Evolutionary conservation across 2,113 vertebrate genomes (phyloP).

Genomic region (Progne subis): DNA sequence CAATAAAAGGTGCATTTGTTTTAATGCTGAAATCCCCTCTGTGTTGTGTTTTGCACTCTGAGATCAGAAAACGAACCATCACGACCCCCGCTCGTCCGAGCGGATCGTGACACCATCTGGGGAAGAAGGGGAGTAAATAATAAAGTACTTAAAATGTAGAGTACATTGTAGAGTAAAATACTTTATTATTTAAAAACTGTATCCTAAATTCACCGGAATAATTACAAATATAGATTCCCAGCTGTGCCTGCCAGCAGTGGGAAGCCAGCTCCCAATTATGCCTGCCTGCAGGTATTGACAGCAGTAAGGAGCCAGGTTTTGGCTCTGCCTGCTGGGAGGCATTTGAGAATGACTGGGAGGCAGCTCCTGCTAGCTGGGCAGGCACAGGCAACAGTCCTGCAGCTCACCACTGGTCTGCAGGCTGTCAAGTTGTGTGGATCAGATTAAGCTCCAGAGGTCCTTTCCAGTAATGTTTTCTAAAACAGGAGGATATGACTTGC

Average conservation of each 20-base stretch:
- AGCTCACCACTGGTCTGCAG: neutral
- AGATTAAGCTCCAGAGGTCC: conserved; percentile 22
- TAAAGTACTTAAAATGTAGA: neutral
- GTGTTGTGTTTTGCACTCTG: no score
- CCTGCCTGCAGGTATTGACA: neutral
- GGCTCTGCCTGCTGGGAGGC: neutral
- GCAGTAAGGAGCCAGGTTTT: neutral
- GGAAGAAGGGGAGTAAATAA: neutral
- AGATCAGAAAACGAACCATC: neutral
- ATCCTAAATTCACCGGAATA: neutral
- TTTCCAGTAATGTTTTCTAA: conserved; percentile 9
- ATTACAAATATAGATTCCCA: neutral
- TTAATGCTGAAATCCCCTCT: no score
- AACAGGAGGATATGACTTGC: no score
- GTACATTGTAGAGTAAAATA: neutral
- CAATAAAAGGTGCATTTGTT: no score
- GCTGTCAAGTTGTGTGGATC: neutral
- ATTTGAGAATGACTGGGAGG: neutral
- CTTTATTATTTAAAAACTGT: neutral
- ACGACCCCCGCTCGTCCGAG: neutral
- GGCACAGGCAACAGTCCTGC: neutral
- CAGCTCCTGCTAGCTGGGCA: neutral
- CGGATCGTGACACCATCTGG: neutral
- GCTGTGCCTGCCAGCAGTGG: neutral
- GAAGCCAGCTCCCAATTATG: neutral